A percentile compares a stretch with the other conserved stretches of the same genome.
Conservation (phyloP, 2,888 invertebrate genomes). For the Agrochola lychnidis region DNA sequence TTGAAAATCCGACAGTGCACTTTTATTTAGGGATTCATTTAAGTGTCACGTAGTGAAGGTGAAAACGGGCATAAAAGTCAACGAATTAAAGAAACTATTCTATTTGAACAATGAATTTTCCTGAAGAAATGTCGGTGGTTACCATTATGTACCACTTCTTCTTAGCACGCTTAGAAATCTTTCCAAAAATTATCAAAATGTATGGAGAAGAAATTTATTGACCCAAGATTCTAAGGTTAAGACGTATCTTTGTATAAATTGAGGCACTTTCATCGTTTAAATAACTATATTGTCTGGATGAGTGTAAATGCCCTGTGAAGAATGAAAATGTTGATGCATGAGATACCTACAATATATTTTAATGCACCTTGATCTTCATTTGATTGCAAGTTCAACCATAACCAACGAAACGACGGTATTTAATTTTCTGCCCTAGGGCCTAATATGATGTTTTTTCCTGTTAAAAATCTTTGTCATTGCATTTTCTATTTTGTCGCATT, state of each 20-base stretch:
- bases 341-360: conserved; percentile 22
- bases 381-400: conserved; percentile 5
- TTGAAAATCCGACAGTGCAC: too few species aligned
- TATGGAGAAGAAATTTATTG: not conserved
- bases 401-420: conserved; percentile 1
- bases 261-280: conserved; percentile 32
- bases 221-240: conserved; percentile 20
- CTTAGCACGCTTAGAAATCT: not conserved
- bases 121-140: not conserved
- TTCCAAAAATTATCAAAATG: conserved; percentile 2
- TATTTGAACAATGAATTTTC: not conserved
- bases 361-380: conserved; percentile 17
- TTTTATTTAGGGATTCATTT: too few species aligned
- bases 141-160: not conserved
- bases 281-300: conserved; percentile 31
- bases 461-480: conserved; percentile 3
- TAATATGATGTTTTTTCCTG: not conserved
- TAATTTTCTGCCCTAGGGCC: not conserved
- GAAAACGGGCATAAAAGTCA: not conserved
- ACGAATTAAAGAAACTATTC: not conserved
- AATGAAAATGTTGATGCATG: conserved; percentile 34
- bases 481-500: conserved; percentile 44
- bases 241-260: conserved; percentile 44
- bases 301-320: conserved; percentile 29
- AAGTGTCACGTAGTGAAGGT: too few species aligned